These are phyloP conservation scores for Galeopsomyia nigrocyanea DNA, from an alignment of 2,888 invertebrate genomes.

Conservation along the genomic window DNA sequence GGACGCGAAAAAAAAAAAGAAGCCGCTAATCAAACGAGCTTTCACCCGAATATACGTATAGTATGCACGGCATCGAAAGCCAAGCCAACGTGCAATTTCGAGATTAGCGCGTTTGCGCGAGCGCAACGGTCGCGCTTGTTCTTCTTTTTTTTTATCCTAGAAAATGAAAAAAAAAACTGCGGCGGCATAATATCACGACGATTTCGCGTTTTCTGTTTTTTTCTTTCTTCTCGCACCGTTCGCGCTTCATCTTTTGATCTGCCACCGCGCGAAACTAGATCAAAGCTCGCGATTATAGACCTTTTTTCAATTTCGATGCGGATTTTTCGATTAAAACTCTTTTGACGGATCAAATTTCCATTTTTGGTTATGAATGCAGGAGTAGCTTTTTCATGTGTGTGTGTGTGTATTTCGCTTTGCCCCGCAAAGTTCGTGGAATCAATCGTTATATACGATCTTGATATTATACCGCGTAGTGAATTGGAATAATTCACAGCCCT, in stretches of 20 bases:
- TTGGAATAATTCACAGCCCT: too few relatives aligned
- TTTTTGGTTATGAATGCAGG: too few relatives aligned
- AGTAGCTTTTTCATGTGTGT: too few relatives aligned
- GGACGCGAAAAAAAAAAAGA: slow-evolving; percentile 15
- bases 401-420: too few relatives aligned
- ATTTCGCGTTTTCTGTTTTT: slow-evolving; percentile 29
- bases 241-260: slow-evolving; percentile 30
- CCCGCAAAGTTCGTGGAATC: too few relatives aligned
- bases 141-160: slow-evolving; percentile 7
- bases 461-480: too few relatives aligned
- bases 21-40: slow-evolving; percentile 32
- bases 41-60: slow-evolving; percentile 37
- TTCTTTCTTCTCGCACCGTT: slow-evolving; percentile 16
- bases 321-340: background rate
- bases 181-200: slow-evolving; percentile 15
- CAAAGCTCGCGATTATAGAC: slow-evolving; percentile 27
- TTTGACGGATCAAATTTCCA: too few relatives aligned
- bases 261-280: slow-evolving; percentile 17
- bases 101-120: slow-evolving; percentile 41
- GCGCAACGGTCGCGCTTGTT: background rate
- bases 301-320: slow-evolving; percentile 30
- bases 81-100: slow-evolving; percentile 43
- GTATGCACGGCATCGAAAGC: slow-evolving; percentile 3
- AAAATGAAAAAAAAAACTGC: slow-evolving; percentile 2
- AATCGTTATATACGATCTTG: too few relatives aligned